A percentile compares a stretch with the other conserved stretches of the same genome.
These are phyloP conservation scores for Bradysia coprophila DNA, from an alignment of 1,140 invertebrate genomes.

Conservation along the genomic window DNA sequence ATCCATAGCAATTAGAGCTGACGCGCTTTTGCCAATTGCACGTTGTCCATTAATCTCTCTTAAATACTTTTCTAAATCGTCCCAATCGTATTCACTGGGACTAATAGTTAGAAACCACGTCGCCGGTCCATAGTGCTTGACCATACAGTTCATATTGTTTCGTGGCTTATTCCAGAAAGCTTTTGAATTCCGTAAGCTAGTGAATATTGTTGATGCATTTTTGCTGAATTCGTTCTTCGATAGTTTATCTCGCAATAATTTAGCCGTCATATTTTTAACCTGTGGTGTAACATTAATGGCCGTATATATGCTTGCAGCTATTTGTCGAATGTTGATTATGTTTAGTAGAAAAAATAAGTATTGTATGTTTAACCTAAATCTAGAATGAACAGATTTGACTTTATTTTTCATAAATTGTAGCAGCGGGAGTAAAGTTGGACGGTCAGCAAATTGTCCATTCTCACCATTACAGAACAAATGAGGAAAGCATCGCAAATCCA, in stretches of 20 bases:
- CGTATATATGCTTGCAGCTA: background rate
- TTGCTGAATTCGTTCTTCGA: background rate
- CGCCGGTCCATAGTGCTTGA: conserved; percentile 15
- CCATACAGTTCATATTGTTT: background rate
- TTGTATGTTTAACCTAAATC: background rate
- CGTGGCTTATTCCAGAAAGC: background rate
- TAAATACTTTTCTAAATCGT: conserved; percentile 15
- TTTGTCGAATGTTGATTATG: background rate
- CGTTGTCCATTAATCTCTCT: conserved; percentile 6
- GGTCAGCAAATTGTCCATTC: background rate
- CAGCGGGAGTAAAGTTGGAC: background rate
- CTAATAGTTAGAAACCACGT: conserved; percentile 23
- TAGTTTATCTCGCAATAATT: background rate
- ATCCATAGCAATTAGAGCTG: conserved; percentile 13
- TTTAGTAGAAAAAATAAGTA: background rate
- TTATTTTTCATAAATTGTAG: background rate
- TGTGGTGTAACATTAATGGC: background rate
- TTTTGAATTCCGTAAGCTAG: background rate
- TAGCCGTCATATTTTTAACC: background rate
- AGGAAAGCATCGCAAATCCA: background rate
- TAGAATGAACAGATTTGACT: background rate
- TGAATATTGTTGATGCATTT: background rate
- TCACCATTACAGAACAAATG: background rate
- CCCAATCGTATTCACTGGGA: conserved; percentile 18
- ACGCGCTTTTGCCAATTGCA: background rate